Evolutionary conservation across 2,888 invertebrate genomes (phyloP).

Genomic region (Harpalus rufipes): DNA sequence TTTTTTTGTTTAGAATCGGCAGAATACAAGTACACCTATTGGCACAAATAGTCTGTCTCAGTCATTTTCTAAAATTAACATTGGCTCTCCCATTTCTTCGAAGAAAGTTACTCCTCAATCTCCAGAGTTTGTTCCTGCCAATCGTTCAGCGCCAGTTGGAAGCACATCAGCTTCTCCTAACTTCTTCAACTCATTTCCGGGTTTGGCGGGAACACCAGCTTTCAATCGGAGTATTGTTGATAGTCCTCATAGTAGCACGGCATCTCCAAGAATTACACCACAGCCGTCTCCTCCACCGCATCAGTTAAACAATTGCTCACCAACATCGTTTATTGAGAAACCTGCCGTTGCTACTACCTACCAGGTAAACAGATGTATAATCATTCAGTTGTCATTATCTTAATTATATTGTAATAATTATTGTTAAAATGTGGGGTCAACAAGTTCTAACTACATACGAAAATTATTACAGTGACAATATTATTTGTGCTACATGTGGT

Average conservation of each 20-base stretch:
- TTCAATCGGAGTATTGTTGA: constrained; percentile 72
- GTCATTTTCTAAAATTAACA: constrained; percentile 73
- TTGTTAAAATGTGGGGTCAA: constrained; percentile 5
- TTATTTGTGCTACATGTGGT: constrained; percentile 24
- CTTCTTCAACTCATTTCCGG: constrained; percentile 75
- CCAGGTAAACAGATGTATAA: constrained; percentile 71
- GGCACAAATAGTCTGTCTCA: constrained; percentile 72
- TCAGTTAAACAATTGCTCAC: constrained; percentile 75
- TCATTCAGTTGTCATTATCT: background rate
- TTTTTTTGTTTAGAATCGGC: constrained; percentile 71
- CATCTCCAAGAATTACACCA: constrained; percentile 78
- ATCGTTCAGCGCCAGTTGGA: constrained; percentile 70
- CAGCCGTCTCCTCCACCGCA: constrained; percentile 77
- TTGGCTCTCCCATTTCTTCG: constrained; percentile 74
- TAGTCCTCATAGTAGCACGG: constrained; percentile 74
- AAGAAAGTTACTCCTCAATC: constrained; percentile 79
- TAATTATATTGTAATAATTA: background rate
- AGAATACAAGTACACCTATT: constrained; percentile 73
- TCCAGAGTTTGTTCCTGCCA: constrained; percentile 79
- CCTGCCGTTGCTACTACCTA: constrained; percentile 74
- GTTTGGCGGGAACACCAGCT: constrained; percentile 71
- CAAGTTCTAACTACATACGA: background rate
- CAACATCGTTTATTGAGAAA: constrained; percentile 75
- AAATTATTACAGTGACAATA: background rate
- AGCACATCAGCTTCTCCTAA: constrained; percentile 75